Base-by-base conservation (phyloP, 1,140 invertebrate genomes). In the Scaptomyza hsui region DNA sequence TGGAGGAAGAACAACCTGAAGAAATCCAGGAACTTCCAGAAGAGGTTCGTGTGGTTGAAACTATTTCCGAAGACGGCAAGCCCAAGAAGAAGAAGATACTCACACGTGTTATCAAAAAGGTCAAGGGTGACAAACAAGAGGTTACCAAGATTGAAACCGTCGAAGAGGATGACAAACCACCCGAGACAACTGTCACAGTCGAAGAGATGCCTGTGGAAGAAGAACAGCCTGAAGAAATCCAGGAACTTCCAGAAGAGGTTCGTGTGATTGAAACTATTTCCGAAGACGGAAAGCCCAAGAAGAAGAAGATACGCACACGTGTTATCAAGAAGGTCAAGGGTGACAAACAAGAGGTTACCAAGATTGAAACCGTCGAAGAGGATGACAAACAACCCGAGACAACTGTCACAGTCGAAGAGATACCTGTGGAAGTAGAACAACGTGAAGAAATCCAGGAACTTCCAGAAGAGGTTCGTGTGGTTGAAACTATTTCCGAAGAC, bases 291-390 rank as follows among this genome's bases (percentile, higher is more conserved):
- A 64, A 64, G 48, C 51, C 59, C n/a, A 63, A 75, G 41, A 86
- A 82, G 47, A 71, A 63, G 2, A 77, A 78, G 12, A 74, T 61
- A 0, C 89, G 72, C 52, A 89, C 86, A 42, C 78, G 76, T 18
- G 68, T 80, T 0, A 88, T 79, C 63, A 78, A 83, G 59, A 90
- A 80, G 67, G 70, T 78, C 16, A 86, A 76, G 18, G 89, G 80
- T 18, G 68, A 72, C 3, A 80, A 89, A 44, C 85, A 92, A 75
- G 75, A 89, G 70, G 78, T 90, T 29, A 91, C 75, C 10, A 76
- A 89, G 52, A 90, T 91, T 45, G 83, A 91, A 9, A 92, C 90
- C 1, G 71, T 91, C n/a, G 90, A 92, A 78, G 90, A 92, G 75
- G 81, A 91, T 51, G 89, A 82, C 21, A 78, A 90, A 64, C 37